Evolutionary conservation across 2,113 vertebrate genomes (phyloP).

Genomic region (Chiloscyllium plagiosum): DNA sequence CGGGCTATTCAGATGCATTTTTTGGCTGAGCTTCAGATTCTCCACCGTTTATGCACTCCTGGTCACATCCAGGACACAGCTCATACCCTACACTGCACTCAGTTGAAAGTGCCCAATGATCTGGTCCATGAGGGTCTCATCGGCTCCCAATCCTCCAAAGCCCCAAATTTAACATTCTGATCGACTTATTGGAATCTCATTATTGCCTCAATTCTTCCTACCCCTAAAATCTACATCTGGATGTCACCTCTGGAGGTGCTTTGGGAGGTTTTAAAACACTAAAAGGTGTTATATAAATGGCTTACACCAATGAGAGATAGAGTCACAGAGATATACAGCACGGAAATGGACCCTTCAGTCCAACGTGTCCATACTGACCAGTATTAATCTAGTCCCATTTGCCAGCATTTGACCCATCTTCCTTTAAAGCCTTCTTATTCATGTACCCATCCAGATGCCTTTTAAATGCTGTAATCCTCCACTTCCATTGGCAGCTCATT

Average conservation of each 20-base stretch:
- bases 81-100: too few species aligned
- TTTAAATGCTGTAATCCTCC: too few species aligned
- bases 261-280: background rate
- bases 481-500: too few species aligned
- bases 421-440: too few species aligned
- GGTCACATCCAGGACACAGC: background rate
- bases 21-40: background rate
- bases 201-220: background rate
- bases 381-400: too few species aligned
- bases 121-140: background rate
- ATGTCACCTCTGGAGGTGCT: background rate
- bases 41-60: background rate
- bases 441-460: too few species aligned
- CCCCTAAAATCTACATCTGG: background rate
- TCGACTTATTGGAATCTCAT: background rate
- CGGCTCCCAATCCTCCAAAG: background rate
- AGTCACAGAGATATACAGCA: too few species aligned
- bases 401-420: too few species aligned
- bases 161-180: background rate
- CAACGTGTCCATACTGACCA: too few species aligned
- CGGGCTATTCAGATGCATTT: background rate
- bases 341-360: too few species aligned
- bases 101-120: background rate
- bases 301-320: background rate
- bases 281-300: background rate